Percentiles rank a stretch among this genome's conserved stretches.
These are phyloP conservation scores for Conchocele bisecta DNA, from an alignment of 2,888 invertebrate species.

Conservation along the genomic window DNA sequence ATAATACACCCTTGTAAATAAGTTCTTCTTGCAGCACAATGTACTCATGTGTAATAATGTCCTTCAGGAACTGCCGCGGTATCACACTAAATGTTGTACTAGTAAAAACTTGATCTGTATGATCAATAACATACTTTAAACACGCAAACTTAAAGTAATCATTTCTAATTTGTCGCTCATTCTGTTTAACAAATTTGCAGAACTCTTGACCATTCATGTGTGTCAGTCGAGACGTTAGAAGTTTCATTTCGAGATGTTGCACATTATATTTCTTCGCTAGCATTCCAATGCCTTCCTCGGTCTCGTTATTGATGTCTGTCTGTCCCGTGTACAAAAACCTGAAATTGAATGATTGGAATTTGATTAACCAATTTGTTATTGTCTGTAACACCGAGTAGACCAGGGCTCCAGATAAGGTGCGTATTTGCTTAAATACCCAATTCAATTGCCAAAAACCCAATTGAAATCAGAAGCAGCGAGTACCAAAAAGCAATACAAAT, in stretches of 20 bases:
- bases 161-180: conserved; percentile 8
- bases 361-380: too few relatives aligned
- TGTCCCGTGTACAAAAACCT: conserved; percentile 46
- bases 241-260: conserved; percentile 1
- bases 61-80: conserved; percentile 32
- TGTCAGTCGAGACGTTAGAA: too few relatives aligned
- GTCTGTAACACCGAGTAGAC: too few relatives aligned
- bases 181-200: conserved; percentile 32
- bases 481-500: too few relatives aligned
- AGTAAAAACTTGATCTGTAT: conserved; percentile 29
- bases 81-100: conserved; percentile 24
- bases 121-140: conserved; percentile 37
- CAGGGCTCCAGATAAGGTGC: too few relatives aligned
- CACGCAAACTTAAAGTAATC: conserved; percentile 32
- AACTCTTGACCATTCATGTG: too few relatives aligned
- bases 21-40: conserved; percentile 41
- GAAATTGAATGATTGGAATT: too few relatives aligned
- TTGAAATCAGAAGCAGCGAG: too few relatives aligned
- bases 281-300: conserved; percentile 8
- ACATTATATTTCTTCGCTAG: conserved; percentile 45
- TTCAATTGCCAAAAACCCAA: too few relatives aligned
- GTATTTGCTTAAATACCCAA: too few relatives aligned
- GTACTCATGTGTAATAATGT: conserved; percentile 35
- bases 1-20: conserved; percentile 32
- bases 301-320: conserved; percentile 3